Percentiles rank a stretch among this genome's conserved stretches.
Conservation (phyloP, 92 coral and sea anemone genomes). For the Actinernus sp. region DNA sequence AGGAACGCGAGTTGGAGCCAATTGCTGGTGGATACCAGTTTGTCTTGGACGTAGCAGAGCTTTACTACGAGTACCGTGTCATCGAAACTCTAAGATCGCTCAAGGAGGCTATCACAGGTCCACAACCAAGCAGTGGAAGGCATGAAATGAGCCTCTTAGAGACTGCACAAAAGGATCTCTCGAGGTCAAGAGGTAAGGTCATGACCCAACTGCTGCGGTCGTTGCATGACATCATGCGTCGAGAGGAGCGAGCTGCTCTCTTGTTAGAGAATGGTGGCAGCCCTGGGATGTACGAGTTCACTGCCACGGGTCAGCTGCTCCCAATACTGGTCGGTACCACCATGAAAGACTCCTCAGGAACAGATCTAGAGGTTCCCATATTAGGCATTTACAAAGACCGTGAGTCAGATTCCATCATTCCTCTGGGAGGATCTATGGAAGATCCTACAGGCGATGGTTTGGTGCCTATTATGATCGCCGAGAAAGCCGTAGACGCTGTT, state of each 20-base stretch:
- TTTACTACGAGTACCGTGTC: constrained; percentile 93
- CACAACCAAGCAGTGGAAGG: constrained; percentile 82
- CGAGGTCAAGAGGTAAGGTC: constrained; percentile 69
- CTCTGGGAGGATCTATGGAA: constrained; percentile 97
- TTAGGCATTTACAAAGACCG: constrained; percentile 91
- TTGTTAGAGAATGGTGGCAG: constrained; percentile 95
- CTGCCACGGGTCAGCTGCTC: constrained; percentile 94
- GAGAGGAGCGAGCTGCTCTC: constrained; percentile 89
- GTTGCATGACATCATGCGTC: constrained; percentile 91
- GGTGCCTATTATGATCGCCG: constrained; percentile 97
- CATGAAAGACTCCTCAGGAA: constrained; percentile 88
- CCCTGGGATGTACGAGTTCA: constrained; percentile 98
- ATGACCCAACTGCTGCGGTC: constrained; percentile 81
- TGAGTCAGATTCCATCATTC: constrained; percentile 86
- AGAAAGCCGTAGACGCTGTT: constrained; percentile 96
- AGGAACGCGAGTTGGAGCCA: constrained; percentile 91
- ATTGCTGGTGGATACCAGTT: constrained; percentile 97
- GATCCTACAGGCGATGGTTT: constrained; percentile 98
- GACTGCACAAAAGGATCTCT: constrained; percentile 78
- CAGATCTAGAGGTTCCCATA: constrained; percentile 92
- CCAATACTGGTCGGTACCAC: constrained; percentile 97
- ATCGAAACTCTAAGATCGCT: constrained; percentile 83
- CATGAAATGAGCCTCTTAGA: constrained; percentile 93
- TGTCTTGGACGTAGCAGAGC: constrained; percentile 94
- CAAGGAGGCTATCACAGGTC: constrained; percentile 89